Evolutionary conservation across 2,113 vertebrate genomes (phyloP).

Genomic region (Pomatorhinus ruficollis): DNA sequence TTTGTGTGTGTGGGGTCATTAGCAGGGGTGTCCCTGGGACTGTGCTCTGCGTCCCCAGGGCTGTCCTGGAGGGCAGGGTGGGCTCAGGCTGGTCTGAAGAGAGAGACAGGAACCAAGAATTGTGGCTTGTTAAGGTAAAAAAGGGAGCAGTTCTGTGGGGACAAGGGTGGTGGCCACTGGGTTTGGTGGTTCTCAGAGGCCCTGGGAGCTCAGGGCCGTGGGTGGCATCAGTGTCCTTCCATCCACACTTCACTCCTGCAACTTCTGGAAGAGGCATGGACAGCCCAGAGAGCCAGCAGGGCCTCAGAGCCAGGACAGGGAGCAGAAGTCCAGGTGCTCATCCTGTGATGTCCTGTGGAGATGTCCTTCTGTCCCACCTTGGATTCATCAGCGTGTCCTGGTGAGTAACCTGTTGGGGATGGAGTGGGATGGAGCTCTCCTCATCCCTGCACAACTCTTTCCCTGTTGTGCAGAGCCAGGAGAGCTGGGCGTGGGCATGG

Average conservation of each 20-base stretch:
- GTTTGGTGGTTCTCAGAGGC: neutral
- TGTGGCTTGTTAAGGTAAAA: neutral
- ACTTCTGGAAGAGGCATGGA: neutral
- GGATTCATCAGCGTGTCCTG: rapidly evolving
- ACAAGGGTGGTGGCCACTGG: neutral
- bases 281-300: neutral
- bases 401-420: neutral
- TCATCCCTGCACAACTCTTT: neutral
- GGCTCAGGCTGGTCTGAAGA: neutral
- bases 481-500: neutral
- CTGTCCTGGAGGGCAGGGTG: neutral
- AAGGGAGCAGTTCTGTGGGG: neutral
- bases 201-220: rapidly evolving
- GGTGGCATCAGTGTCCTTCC: neutral
- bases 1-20: neutral
- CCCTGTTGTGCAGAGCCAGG: neutral
- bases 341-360: neutral
- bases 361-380: neutral
- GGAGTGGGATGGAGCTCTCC: too few species aligned
- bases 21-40: neutral
- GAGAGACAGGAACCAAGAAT: rapidly evolving
- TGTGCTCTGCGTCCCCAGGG: neutral
- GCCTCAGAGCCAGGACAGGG: neutral
- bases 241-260: neutral
- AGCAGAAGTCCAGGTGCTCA: neutral